Percentiles rank a stretch among this genome's conserved stretches.
These are phyloP conservation scores for Drosophila malerkotliana DNA, from an alignment of 1,140 invertebrate species.

Conservation along the genomic window DNA sequence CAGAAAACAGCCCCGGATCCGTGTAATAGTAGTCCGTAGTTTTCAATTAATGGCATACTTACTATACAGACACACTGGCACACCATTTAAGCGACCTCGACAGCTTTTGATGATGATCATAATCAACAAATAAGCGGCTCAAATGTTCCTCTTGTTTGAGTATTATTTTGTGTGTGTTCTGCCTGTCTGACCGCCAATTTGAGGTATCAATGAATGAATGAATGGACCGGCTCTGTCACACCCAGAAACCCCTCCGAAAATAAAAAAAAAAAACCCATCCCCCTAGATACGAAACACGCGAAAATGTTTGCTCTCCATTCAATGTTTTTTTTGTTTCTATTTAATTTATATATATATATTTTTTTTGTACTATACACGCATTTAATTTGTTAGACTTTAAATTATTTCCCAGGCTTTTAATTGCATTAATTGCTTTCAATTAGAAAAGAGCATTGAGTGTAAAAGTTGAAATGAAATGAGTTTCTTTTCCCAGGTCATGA, in stretches of 20 bases:
- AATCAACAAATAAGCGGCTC: slow-evolving; percentile 43
- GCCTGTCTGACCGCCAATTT: slow-evolving; percentile 59
- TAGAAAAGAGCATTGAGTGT: slow-evolving; percentile 34
- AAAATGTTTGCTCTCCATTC: slow-evolving; percentile 43
- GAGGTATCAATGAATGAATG: slow-evolving; percentile 61
- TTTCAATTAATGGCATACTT: slow-evolving; percentile 41
- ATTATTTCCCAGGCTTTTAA: slow-evolving; percentile 61
- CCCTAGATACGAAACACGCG: slow-evolving; percentile 24
- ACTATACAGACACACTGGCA: background rate
- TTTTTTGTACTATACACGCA: slow-evolving; percentile 27
- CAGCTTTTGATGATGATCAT: slow-evolving; percentile 45
- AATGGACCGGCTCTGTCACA: slow-evolving; percentile 49
- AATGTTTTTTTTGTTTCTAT: slow-evolving; percentile 8
- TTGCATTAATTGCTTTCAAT: slow-evolving; percentile 79
- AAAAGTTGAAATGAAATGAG: background rate
- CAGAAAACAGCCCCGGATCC: slow-evolving; percentile 2
- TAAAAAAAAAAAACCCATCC: background rate
- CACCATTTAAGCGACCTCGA: slow-evolving; percentile 43
- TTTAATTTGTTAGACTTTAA: slow-evolving; percentile 25
- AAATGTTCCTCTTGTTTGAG: slow-evolving; percentile 8
- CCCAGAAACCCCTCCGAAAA: slow-evolving; percentile 4
- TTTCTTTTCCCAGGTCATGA: background rate
- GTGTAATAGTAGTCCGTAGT: slow-evolving; percentile 23
- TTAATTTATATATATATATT: background rate
- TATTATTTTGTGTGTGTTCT: background rate